These are phyloP conservation scores for Muscicapa comitata DNA, from an alignment of 2,797 vertebrate species.

Conservation along the genomic window DNA sequence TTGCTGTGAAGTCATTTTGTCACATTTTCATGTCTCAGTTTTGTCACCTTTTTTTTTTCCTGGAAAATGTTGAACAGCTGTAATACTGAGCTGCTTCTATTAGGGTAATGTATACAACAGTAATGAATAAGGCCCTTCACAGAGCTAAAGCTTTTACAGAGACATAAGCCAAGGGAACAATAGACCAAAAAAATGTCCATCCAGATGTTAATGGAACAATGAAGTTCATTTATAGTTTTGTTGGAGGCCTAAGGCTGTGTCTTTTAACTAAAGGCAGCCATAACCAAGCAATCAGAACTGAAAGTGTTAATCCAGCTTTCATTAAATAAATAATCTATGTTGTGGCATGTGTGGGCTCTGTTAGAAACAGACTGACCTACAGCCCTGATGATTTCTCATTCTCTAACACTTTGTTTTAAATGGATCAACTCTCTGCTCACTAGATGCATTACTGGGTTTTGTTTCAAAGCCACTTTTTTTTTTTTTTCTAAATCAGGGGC, in stretches of 20 bases:
- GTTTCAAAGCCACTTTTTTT: not conserved
- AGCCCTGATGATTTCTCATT: not conserved
- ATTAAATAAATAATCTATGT: not conserved
- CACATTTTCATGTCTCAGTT: not conserved
- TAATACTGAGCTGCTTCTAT: not conserved
- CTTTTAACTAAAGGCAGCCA: not conserved
- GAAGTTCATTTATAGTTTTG: not conserved
- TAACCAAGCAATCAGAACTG: not conserved
- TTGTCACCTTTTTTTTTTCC: not conserved
- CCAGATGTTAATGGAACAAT: not conserved
- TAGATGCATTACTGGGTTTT: conserved; percentile 1
- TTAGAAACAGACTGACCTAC: not conserved
- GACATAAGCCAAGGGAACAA: not conserved
- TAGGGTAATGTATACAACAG: not conserved
- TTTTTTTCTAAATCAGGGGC: not conserved
- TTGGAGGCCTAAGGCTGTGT: not conserved
- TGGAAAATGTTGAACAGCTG: not conserved
- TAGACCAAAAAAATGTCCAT: not conserved
- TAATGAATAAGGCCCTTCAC: not conserved
- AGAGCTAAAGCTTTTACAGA: not conserved
- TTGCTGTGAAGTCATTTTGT: not conserved
- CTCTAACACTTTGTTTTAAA: conserved; percentile 26
- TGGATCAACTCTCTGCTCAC: not conserved
- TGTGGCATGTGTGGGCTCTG: not conserved
- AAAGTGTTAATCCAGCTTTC: not conserved